phyloP scores from a whole-genome alignment of 2,797 vertebrate genomes.

The Semotilus atromaculatus region DNA sequence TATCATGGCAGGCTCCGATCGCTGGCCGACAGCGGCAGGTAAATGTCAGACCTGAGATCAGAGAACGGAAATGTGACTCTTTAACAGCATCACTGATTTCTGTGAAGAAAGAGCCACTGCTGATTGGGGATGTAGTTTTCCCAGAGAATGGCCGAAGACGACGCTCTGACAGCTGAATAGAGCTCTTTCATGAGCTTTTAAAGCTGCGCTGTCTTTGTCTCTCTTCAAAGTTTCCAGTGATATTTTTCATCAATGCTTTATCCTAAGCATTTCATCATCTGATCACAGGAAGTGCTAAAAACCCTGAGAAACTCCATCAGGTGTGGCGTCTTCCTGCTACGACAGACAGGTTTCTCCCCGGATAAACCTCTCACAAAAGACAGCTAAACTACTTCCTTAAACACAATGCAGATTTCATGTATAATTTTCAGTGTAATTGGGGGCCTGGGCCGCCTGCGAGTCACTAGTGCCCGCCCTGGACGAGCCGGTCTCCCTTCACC shows the following conservation, averaged over 20 bases:
- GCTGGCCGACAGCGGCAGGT: too few relatives aligned
- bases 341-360: constrained; percentile 74
- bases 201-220: constrained; percentile 65
- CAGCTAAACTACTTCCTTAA: too few relatives aligned
- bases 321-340: constrained; percentile 72
- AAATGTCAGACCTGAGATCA: constrained; percentile 55
- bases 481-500: too few relatives aligned
- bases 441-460: too few relatives aligned
- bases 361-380: constrained; percentile 69
- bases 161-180: constrained; percentile 73
- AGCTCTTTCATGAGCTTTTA: constrained; percentile 73
- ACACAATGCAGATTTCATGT: too few relatives aligned
- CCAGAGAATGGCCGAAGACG: constrained; percentile 69
- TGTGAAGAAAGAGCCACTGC: constrained; percentile 68
- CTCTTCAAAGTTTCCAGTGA: constrained; percentile 63
- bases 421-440: too few relatives aligned
- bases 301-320: constrained; percentile 60
- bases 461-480: too few relatives aligned
- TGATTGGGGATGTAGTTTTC: constrained; percentile 74
- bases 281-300: constrained; percentile 4
- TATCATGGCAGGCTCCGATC: constrained; percentile 42
- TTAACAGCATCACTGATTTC: constrained; percentile 60
- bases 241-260: not conserved
- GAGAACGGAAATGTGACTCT: constrained; percentile 36
- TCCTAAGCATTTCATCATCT: constrained; percentile 24